These are phyloP conservation scores for Drosophila repleta DNA, from an alignment of 1,140 invertebrate species.

Conservation along the genomic window DNA sequence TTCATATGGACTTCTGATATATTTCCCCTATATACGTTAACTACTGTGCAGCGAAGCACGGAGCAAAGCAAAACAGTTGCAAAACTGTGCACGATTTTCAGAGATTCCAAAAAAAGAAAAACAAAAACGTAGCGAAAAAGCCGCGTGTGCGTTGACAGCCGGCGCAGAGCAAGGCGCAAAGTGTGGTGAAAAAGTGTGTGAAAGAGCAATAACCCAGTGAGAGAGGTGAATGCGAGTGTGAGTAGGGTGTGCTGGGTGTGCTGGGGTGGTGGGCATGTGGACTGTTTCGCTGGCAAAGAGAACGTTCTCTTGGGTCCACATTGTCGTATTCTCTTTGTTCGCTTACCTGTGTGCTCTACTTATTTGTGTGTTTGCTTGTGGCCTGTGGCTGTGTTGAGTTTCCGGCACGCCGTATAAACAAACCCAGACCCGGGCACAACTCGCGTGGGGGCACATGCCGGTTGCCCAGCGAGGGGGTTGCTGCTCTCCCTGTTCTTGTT, in stretches of 20 bases:
- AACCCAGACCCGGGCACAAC: constrained; percentile 53
- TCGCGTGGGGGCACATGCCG: constrained; percentile 5
- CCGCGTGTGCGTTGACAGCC: constrained; percentile 49
- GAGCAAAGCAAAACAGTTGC: constrained; percentile 63
- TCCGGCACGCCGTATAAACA: constrained; percentile 81
- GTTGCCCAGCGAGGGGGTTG: not conserved
- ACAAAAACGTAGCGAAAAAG: constrained; percentile 7
- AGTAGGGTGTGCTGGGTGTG: constrained; percentile 1
- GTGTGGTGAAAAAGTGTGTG: constrained; percentile 65
- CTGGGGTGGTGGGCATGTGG: constrained; percentile 6
- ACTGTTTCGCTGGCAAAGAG: not conserved
- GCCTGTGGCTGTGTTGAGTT: constrained; percentile 63
- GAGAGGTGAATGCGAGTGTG: constrained; percentile 4
- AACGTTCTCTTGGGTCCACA: constrained; percentile 1
- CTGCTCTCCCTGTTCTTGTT: not conserved
- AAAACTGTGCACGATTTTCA: constrained; percentile 59
- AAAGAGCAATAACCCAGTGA: constrained; percentile 6
- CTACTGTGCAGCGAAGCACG: constrained; percentile 53
- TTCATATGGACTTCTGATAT: no score
- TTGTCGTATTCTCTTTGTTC: constrained; percentile 1
- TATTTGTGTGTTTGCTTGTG: constrained; percentile 54
- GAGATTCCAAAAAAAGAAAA: not conserved
- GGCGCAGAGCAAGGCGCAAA: constrained; percentile 55
- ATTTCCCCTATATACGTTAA: not conserved
- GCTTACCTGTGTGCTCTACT: constrained; percentile 14